phyloP scores from a whole-genome alignment of 2,797 vertebrate species.

The Cryptoprocta ferox region DNA sequence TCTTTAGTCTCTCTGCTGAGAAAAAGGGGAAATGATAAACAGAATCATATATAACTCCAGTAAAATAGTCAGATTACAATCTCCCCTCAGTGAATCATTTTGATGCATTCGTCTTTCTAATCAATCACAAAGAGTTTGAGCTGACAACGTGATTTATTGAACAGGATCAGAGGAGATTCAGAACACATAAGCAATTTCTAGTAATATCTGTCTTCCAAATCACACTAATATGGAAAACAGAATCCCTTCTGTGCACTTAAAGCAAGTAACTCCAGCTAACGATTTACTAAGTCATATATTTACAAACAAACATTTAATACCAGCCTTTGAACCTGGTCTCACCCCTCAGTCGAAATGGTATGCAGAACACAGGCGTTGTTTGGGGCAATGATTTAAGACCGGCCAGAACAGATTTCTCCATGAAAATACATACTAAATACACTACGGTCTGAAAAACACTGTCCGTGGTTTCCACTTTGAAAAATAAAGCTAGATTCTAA shows the following conservation, averaged over 20 bases:
- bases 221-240: slow-evolving; percentile 35
- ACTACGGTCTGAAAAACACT: background rate
- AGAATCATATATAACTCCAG: slow-evolving; percentile 70
- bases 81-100: slow-evolving; percentile 78
- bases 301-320: background rate
- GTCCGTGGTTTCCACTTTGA: background rate
- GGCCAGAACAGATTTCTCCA: background rate
- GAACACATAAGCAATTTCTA: slow-evolving; percentile 73
- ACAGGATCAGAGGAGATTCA: slow-evolving; percentile 45
- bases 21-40: slow-evolving; percentile 60
- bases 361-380: background rate
- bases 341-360: background rate
- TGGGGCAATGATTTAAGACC: background rate
- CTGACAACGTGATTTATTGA: slow-evolving; percentile 85
- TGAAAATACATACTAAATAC: background rate
- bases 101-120: slow-evolving; percentile 83
- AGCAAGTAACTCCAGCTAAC: slow-evolving; percentile 33
- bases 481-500: background rate
- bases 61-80: slow-evolving; percentile 80
- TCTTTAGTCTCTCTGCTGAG: background rate
- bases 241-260: background rate
- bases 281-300: background rate
- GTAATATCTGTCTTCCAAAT: slow-evolving; percentile 76
- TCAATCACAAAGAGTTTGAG: slow-evolving; percentile 79
- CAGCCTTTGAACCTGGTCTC: background rate